Evolutionary conservation across 2,797 vertebrate genomes (phyloP), one percentile per base, ranked within the genome.

Genomic region (Morus bassanus): DNA sequence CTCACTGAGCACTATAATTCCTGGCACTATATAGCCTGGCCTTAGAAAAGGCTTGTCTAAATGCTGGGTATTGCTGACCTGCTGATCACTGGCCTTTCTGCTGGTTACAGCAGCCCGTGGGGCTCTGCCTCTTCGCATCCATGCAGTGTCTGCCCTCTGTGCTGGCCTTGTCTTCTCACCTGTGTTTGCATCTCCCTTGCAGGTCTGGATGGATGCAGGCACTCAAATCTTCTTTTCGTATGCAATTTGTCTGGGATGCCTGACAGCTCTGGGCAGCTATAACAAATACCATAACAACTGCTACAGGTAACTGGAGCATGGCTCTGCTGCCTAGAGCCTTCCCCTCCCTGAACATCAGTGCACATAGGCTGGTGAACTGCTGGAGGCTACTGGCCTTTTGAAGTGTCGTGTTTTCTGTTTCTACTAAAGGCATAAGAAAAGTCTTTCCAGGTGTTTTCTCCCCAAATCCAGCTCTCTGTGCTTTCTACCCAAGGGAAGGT

Each of bases 121-220:
- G 60, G 27, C 65, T 84, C 84, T 95, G n/a, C 18, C 43, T 60
- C 39, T n/a, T 85, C 4, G 2, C 69, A 35, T 37, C 50, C 8
- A 4, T 59, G 45, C 28, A 51, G 22, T 16, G 41, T 60, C 76
- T 80, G 30, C 0, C 7, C 57, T 37, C 31, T 37, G 51, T 57
- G 18, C 4, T 13, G 56, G 70, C 59, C 51, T 85, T 85, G 33
- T 65, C 61, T 77, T 69, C 48, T 93, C 79, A 96, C 73, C 68
- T 96, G 3, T 97, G 68, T 97, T 92, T 97, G 91, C 96, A 60
- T 96, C 95, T 94, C 95, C 90, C 67, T 91, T 94, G 61, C 76
- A 99, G 99, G 99, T 99, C 90, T 99, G 99, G 99, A 99, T 99
- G 99, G 99, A 99, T 60, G 99, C 99, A 9, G 99, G 99, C 46